Conservation (phyloP, 2,113 vertebrate species). For the Centrocercus urophasianus region DNA sequence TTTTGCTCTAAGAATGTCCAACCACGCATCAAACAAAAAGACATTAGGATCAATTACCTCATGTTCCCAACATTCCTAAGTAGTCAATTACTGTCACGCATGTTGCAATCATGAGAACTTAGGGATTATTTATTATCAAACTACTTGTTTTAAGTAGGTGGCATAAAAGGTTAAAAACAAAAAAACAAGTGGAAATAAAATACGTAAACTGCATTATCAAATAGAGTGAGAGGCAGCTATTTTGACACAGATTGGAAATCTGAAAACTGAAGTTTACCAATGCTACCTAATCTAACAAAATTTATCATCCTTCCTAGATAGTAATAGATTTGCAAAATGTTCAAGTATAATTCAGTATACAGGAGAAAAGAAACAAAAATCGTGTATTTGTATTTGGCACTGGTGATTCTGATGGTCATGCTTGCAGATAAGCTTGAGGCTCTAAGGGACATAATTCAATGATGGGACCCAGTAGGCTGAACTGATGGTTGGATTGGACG, state of each 20-base stretch:
- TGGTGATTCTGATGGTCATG: neutral
- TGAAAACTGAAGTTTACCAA: neutral
- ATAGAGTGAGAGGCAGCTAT: neutral
- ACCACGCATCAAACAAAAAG: accelerated
- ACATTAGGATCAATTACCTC: neutral
- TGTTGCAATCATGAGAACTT: neutral
- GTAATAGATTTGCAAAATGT: neutral
- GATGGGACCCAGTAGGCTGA: neutral
- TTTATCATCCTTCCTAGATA: neutral
- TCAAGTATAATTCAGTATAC: neutral
- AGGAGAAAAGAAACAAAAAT: neutral
- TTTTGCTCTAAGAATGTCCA: neutral
- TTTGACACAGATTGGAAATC: neutral
- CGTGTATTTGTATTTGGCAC: neutral
- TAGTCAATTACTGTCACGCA: neutral
- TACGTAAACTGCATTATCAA: neutral
- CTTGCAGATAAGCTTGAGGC: neutral
- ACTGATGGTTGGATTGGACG: neutral
- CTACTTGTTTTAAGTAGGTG: neutral
- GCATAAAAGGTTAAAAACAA: neutral
- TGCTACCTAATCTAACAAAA: neutral
- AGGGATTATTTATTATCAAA: neutral
- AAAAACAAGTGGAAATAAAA: neutral
- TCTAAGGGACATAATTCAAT: neutral
- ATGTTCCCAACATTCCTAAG: neutral